Conservation (phyloP, 1,140 invertebrate species). For the Scaptomyza pallida region DNA sequence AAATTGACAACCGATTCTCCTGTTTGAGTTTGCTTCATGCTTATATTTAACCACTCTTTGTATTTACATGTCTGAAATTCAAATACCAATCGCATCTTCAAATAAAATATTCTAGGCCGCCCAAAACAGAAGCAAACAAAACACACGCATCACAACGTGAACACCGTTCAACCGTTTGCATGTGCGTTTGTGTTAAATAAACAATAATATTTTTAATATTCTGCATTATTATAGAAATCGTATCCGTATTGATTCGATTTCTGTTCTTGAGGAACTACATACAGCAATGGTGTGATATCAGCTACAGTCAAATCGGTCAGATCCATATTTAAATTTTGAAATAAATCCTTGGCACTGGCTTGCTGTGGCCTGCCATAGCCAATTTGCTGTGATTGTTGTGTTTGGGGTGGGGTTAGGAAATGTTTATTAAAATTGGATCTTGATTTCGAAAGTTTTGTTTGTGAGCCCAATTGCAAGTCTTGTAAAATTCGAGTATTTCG, state of each 20-base stretch:
- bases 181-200: not conserved
- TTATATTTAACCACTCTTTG: no score
- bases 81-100: not conserved
- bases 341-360: not conserved
- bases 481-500: conserved; percentile 36
- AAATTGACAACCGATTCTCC: conserved; percentile 40
- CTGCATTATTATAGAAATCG: conserved; percentile 25
- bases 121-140: not conserved
- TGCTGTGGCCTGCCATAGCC: conserved; percentile 8
- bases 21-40: conserved; percentile 13
- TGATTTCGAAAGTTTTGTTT: not conserved
- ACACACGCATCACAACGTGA: not conserved
- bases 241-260: conserved; percentile 18
- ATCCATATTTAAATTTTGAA: conserved; percentile 16
- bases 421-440: conserved; percentile 14
- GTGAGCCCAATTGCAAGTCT: conserved; percentile 7
- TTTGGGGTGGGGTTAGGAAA: not conserved
- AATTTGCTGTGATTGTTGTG: not conserved
- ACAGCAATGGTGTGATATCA: not conserved
- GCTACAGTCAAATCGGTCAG: not conserved
- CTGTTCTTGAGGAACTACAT: not conserved
- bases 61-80: conserved; percentile 13
- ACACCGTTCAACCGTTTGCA: not conserved
- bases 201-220: conserved; percentile 7
- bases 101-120: no score